phyloP scores from a whole-genome alignment of 2,113 vertebrate genomes.

The Sporophila hypoxantha region DNA sequence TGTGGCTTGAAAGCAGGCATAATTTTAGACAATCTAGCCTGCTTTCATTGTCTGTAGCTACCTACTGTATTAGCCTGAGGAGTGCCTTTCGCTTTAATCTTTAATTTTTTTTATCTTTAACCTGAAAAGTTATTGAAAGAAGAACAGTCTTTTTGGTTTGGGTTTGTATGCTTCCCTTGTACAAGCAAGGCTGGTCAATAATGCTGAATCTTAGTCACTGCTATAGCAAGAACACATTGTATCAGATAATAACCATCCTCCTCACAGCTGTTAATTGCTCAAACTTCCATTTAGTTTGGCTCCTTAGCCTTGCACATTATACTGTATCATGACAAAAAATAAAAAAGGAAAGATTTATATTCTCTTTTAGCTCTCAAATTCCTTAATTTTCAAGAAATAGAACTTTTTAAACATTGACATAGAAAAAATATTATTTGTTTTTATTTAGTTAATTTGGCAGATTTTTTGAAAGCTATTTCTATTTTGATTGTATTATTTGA shows the following conservation, averaged over 20 bases:
- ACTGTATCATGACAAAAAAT: background rate
- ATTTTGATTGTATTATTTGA: background rate
- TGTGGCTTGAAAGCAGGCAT: background rate
- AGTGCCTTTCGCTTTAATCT: background rate
- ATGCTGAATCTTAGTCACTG: background rate
- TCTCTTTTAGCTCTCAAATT: background rate
- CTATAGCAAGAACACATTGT: background rate
- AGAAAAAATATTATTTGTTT: accelerated
- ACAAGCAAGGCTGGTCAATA: background rate
- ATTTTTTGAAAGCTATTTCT: background rate
- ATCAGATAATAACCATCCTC: background rate
- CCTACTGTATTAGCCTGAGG: background rate
- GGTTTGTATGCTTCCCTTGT: background rate
- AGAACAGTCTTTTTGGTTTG: background rate
- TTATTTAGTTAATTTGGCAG: background rate
- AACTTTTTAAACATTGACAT: background rate
- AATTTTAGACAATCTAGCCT: background rate
- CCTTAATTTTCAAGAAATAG: background rate
- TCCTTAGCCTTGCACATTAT: background rate
- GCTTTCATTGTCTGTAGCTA: background rate
- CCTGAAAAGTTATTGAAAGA: background rate
- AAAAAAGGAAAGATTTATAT: background rate
- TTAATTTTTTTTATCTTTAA: background rate
- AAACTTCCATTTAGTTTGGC: background rate
- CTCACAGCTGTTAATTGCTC: background rate